These are phyloP conservation scores for Porphyrio hochstetteri DNA, from an alignment of 2,113 vertebrate species.

Conservation along the genomic window DNA sequence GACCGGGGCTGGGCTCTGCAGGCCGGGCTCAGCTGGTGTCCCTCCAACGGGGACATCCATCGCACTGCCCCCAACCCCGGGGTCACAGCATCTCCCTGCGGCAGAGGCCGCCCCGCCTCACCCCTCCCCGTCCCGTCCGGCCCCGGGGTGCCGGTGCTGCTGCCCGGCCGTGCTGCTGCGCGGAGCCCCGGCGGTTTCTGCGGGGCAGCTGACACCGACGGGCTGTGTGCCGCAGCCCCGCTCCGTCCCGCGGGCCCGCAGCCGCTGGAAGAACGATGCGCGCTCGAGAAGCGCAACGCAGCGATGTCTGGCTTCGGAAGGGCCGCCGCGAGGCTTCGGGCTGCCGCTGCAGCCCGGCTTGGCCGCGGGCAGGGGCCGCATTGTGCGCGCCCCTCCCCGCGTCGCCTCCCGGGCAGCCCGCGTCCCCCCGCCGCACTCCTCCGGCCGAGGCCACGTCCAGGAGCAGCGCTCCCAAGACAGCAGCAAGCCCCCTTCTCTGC, in stretches of 20 bases:
- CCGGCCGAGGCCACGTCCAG: neutral
- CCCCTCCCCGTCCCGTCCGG: neutral
- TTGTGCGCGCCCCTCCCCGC: neutral
- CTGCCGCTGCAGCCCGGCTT: neutral
- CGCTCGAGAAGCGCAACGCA: neutral
- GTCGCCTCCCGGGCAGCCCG: slow-evolving; percentile 3
- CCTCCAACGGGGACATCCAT: neutral
- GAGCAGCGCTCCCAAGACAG: neutral
- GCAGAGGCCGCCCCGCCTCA: neutral
- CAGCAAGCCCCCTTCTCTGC: neutral
- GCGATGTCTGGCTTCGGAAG: neutral
- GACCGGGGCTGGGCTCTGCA: neutral
- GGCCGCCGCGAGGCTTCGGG: neutral
- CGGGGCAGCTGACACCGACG: neutral
- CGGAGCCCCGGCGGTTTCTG: neutral
- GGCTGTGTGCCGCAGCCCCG: neutral
- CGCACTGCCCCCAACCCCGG: neutral
- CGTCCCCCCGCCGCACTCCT: neutral
- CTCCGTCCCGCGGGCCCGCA: neutral
- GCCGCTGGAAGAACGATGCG: neutral
- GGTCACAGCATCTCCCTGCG: neutral
- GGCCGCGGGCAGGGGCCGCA: neutral
- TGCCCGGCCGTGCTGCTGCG: neutral
- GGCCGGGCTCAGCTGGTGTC: neutral
- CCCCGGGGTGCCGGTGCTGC: neutral